phyloP scores from a whole-genome alignment of 2,797 vertebrate species.

The Urosaurus nigricauda region DNA sequence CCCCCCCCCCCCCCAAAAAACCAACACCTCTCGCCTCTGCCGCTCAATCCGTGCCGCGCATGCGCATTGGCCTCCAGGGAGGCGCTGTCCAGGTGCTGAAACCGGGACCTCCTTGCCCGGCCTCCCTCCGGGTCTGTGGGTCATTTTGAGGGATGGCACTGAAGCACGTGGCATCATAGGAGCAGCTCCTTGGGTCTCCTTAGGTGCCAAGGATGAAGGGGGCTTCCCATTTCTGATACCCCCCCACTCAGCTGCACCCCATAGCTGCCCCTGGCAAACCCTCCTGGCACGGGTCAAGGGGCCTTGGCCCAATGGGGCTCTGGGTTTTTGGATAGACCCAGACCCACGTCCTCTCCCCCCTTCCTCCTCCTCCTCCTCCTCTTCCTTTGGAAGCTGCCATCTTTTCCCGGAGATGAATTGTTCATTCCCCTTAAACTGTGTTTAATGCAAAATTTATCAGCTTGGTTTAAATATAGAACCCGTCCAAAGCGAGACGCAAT shows the following conservation, averaged over 20 bases:
- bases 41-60: background rate
- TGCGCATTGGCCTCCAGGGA: background rate
- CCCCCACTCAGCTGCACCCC: too few species aligned
- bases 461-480: constrained; percentile 36
- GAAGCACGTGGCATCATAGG: too few species aligned
- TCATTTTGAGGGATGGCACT: too few species aligned
- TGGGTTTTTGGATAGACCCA: too few species aligned
- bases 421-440: constrained; percentile 18
- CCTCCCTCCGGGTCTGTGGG: background rate
- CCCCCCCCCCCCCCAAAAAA: too few species aligned
- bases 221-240: too few species aligned
- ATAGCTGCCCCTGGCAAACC: background rate
- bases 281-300: too few species aligned
- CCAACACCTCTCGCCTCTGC: background rate
- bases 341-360: too few species aligned
- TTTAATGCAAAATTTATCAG: constrained; percentile 43
- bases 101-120: fast-evolving
- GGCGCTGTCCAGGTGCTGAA: constrained; percentile 26
- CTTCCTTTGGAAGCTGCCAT: background rate
- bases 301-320: too few species aligned
- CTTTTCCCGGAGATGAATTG: constrained; percentile 15
- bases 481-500: background rate
- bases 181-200: too few species aligned
- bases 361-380: too few species aligned
- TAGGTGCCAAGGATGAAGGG: too few species aligned